Evolutionary conservation across 2,888 invertebrate species (phyloP).

Genomic region (Limulus polyphemus): DNA sequence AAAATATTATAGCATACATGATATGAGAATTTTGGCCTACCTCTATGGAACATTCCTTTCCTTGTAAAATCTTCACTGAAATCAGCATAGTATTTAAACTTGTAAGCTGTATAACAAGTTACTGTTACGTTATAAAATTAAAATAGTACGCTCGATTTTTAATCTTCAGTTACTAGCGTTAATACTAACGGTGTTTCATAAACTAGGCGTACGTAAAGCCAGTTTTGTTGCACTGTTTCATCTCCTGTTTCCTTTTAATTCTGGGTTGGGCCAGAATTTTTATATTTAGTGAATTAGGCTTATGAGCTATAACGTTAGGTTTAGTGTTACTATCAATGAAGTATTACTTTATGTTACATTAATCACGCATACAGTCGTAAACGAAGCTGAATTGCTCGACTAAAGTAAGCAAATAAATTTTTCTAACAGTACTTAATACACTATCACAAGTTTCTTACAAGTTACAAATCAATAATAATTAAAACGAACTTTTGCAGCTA

Average conservation of each 20-base stretch:
- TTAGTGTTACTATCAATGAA: too few species aligned
- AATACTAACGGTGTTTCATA: background rate
- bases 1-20: too few species aligned
- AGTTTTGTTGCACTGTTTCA: background rate
- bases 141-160: too few species aligned
- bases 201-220: background rate
- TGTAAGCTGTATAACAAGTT: too few species aligned
- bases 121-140: too few species aligned
- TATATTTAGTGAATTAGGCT: too few species aligned
- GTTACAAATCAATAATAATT: too few species aligned
- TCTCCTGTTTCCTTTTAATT: background rate
- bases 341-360: too few species aligned
- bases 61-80: conserved; percentile 23
- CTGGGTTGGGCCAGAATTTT: background rate
- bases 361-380: too few species aligned
- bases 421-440: background rate
- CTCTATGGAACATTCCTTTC: conserved; percentile 20
- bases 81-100: conserved; percentile 15
- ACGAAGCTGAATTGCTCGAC: too few species aligned
- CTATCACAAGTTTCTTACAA: background rate
- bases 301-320: too few species aligned
- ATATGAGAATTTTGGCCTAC: conserved; percentile 3
- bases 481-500: too few species aligned
- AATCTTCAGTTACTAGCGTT: background rate
- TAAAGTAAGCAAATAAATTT: background rate